Percentiles rank a stretch among this genome's conserved stretches.
Evolutionary conservation across 2,888 invertebrate genomes (phyloP).

Genomic region (Scrobipalpa atriplicella): DNA sequence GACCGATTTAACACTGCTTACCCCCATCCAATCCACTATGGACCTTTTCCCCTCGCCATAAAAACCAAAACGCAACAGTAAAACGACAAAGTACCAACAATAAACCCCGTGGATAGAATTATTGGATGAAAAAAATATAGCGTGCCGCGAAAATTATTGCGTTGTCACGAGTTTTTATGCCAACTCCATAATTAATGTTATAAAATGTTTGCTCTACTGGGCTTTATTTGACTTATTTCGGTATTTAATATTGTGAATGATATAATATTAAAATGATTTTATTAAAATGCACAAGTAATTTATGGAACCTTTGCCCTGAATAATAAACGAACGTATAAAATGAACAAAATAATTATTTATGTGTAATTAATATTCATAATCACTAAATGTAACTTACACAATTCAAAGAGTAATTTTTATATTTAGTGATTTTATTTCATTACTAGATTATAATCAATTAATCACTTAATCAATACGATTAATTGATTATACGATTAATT

Average conservation of each 20-base stretch:
- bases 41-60: constrained; percentile 39
- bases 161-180: constrained; percentile 45
- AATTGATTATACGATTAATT: too few relatives aligned
- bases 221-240: constrained; percentile 9
- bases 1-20: constrained; percentile 56
- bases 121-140: constrained; percentile 50
- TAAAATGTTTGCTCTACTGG: constrained; percentile 30
- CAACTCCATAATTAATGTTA: constrained; percentile 40
- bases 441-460: too few relatives aligned
- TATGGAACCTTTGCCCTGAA: too few relatives aligned
- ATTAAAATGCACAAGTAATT: neutral
- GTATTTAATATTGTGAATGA: neutral
- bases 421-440: too few relatives aligned
- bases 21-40: constrained; percentile 39
- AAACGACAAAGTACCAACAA: constrained; percentile 34
- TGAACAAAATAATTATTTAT: too few relatives aligned
- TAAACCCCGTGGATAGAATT: constrained; percentile 47
- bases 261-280: neutral
- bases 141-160: constrained; percentile 52
- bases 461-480: too few relatives aligned
- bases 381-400: too few relatives aligned
- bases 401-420: too few relatives aligned
- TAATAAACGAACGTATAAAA: too few relatives aligned
- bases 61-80: constrained; percentile 26
- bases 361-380: too few relatives aligned